Evolutionary conservation across 2,113 vertebrate genomes (phyloP), one percentile per base, ranked within the genome.

Genomic region (Arothron firmamentum): DNA sequence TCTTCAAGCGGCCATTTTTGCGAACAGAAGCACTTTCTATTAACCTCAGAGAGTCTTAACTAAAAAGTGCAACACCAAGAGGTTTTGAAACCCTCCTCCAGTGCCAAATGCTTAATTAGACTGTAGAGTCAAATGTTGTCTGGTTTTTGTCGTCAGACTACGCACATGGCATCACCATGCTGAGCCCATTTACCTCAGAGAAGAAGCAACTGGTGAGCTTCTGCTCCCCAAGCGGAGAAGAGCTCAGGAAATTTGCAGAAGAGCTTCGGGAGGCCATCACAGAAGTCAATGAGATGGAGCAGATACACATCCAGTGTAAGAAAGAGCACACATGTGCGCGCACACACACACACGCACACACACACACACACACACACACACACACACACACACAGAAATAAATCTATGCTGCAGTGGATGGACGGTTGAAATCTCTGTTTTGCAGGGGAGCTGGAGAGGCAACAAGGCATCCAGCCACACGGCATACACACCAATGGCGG

Each of bases 291-390:
- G 97, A 99, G 87, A 96, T 99, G 93, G 97, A 99, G 74, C 95
- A 99, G 88, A 96, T 98, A 77, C 93, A 96, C 73, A 98, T 98
- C 78, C 95, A 99, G 83, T 98, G 97, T 99, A 93, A 96, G 95
- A 34, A 61, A 19, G 23, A 15, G 59, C n/a, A 17, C 8, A 17
- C 21, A 1, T 20, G 18, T 28, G 25, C 25, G 2, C 7, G 2
- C 34, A 28, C 64, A 25, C 20, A 43, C 20, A 23, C 28, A 34
- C 49, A 20, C 25, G 17, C 38, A 51, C 38, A 17, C 43, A 14
- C 43, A 45, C 45, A 46, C 15, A 17, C 45, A 5, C 15, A 3
- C 45, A 17, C 54, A 16, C 7, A 4, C 34, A 28, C 64, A 25
- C 20, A 43, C 20, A 23, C 28, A 34, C 49, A 20, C 25, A n/a